A percentile compares a stretch with the other conserved stretches of the same genome.
Conservation (phyloP, 2,113 vertebrate species). For the Apeltes quadracus region DNA sequence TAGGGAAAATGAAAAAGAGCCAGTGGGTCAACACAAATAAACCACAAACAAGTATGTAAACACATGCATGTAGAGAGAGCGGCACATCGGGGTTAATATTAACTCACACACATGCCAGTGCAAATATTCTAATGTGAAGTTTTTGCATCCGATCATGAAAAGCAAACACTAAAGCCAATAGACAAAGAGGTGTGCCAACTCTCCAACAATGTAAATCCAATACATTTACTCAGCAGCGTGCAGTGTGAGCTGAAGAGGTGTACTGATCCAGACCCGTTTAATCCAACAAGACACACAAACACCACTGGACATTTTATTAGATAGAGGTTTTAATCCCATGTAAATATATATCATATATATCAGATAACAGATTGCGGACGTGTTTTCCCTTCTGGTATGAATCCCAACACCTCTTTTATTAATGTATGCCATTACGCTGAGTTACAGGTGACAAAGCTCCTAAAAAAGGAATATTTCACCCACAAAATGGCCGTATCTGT, state of each 20-base stretch:
- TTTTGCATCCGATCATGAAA: neutral
- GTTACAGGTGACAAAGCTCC: neutral
- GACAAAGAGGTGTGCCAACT: conserved; percentile 9
- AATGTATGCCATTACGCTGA: neutral
- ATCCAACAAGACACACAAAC: neutral
- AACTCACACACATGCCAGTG: neutral
- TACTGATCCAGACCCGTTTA: neutral
- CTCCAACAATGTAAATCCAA: neutral
- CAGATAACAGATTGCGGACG: neutral
- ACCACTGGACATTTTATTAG: neutral
- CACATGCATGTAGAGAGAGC: neutral
- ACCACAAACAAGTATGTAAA: neutral
- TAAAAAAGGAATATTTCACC: neutral
- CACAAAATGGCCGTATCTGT: neutral
- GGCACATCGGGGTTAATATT: neutral
- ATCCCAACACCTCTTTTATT: neutral
- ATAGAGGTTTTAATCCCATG: neutral
- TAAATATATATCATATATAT: neutral
- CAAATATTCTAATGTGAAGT: conserved; percentile 36
- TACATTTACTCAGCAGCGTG: conserved; percentile 15
- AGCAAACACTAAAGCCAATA: conserved; percentile 9
- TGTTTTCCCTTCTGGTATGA: neutral
- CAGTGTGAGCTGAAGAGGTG: neutral
- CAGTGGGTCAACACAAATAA: conserved; percentile 7
- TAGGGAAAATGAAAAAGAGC: neutral